Evolutionary conservation across 2,888 invertebrate species (phyloP).

Genomic region (Pasiphila rectangulata): DNA sequence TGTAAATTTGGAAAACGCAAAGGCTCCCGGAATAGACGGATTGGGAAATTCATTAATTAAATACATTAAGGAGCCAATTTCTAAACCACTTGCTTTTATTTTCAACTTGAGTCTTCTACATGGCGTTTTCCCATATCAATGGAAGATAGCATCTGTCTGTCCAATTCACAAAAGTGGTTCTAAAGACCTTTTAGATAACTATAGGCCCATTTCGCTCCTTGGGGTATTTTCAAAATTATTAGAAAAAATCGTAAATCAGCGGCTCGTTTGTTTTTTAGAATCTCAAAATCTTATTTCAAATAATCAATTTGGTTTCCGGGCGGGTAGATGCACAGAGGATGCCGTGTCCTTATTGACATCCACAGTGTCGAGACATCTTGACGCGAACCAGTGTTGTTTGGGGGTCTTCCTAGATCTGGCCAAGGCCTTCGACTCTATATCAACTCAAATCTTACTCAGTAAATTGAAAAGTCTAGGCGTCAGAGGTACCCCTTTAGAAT

Average conservation of each 20-base stretch:
- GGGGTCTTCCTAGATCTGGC: not conserved
- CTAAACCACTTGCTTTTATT: not conserved
- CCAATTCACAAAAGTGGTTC: not conserved
- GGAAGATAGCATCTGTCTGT: constrained; percentile 1
- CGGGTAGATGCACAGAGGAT: not conserved
- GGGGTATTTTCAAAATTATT: constrained; percentile 1
- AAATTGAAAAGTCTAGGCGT: not conserved
- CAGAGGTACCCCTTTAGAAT: not conserved
- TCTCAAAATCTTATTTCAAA: not conserved
- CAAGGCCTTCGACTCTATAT: not conserved
- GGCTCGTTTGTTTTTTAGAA: not conserved
- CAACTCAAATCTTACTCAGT: not conserved
- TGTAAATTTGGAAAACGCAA: not conserved
- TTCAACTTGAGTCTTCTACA: not conserved
- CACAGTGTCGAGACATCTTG: not conserved
- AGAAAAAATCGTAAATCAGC: not conserved
- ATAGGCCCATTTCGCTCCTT: not conserved
- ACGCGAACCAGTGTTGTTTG: not conserved
- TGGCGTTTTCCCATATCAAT: not conserved
- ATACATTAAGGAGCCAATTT: not conserved
- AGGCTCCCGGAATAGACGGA: not conserved
- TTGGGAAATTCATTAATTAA: not conserved
- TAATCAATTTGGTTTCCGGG: not conserved
- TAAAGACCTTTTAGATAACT: not conserved
- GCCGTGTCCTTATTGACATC: not conserved